Evolutionary conservation across 1,140 invertebrate species (phyloP).

Genomic region (Ceratosolen solmsi): DNA sequence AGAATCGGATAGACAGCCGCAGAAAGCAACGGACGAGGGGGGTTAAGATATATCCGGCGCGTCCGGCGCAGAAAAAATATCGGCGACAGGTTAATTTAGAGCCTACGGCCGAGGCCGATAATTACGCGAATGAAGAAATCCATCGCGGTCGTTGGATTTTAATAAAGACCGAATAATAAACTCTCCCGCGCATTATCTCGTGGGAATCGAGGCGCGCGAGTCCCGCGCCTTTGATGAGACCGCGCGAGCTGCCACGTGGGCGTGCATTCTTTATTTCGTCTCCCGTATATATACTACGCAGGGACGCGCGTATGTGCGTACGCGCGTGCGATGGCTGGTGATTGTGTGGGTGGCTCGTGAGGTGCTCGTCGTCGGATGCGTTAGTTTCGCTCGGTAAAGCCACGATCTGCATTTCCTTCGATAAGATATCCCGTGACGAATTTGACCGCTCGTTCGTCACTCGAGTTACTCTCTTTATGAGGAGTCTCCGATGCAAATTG

Average conservation of each 20-base stretch:
- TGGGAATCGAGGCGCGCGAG: constrained; percentile 7
- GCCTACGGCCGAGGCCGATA: constrained; percentile 22
- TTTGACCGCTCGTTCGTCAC: not conserved
- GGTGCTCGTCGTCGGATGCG: too few species aligned
- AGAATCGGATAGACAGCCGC: constrained; percentile 28
- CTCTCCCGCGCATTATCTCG: constrained; percentile 17
- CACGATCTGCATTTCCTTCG: too few species aligned
- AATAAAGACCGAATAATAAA: constrained; percentile 34
- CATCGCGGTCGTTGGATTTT: constrained; percentile 26
- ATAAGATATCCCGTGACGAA: too few species aligned
- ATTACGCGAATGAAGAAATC: constrained; percentile 47
- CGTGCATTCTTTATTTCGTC: constrained; percentile 23
- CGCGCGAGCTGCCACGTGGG: constrained; percentile 18
- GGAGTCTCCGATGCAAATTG: too few species aligned
- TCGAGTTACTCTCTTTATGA: not conserved
- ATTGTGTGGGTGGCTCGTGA: too few species aligned
- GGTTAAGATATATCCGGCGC: not conserved
- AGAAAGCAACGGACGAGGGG: not conserved
- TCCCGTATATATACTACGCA: not conserved
- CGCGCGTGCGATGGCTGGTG: not conserved
- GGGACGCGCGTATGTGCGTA: not conserved
- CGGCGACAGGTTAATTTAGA: constrained; percentile 45
- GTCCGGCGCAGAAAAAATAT: not conserved
- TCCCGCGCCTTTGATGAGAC: constrained; percentile 24
- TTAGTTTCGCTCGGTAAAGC: too few species aligned